Percentiles rank a stretch among this genome's conserved stretches.
Evolutionary conservation across 2,113 vertebrate species (phyloP).

Genomic region (Psephotus haematonotus): DNA sequence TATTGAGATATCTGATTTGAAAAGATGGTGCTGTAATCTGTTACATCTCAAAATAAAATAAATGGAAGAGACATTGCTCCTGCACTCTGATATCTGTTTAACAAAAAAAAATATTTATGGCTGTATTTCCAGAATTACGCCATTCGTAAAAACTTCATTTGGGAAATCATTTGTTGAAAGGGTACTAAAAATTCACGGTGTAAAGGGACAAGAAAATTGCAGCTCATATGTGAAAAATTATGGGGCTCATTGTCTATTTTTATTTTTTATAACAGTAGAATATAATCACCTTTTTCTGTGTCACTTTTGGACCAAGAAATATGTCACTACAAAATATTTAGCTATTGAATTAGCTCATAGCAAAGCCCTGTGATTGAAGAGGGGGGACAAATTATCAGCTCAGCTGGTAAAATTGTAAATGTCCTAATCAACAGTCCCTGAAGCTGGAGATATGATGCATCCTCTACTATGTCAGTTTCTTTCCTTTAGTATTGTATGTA

Average conservation of each 20-base stretch:
- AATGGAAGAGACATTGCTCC: neutral
- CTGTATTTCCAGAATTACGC: neutral
- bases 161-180: conserved; percentile 1
- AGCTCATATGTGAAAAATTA: neutral
- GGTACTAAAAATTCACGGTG: neutral
- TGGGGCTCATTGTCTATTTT: neutral
- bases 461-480: neutral
- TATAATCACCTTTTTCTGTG: neutral
- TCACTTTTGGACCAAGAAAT: neutral
- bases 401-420: neutral
- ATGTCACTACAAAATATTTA: neutral
- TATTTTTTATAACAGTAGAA: neutral
- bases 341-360: neutral
- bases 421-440: neutral
- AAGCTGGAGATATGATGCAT: conserved; percentile 2
- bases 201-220: conserved; percentile 3
- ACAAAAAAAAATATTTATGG: neutral
- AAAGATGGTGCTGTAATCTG: neutral
- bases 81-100: neutral
- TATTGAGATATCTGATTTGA: conserved; percentile 5
- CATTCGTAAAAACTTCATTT: neutral
- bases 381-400: conserved; percentile 11
- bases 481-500: neutral
- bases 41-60: conserved; percentile 17
- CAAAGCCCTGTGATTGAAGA: neutral